Evolutionary conservation across 2,888 invertebrate genomes (phyloP).

Genomic region (Ernsta delagoae): DNA sequence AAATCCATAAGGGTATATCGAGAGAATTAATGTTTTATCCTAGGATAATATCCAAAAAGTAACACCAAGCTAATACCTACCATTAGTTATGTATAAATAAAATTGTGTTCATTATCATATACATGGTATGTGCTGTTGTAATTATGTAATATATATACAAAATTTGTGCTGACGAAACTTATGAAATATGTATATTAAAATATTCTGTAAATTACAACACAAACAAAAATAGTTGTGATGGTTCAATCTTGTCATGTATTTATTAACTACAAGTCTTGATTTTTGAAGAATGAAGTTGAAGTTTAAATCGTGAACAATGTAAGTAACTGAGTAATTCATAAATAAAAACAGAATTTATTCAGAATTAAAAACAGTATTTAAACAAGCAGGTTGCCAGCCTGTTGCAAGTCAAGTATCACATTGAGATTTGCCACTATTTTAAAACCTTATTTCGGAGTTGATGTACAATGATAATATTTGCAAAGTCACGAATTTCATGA

Average conservation of each 20-base stretch:
- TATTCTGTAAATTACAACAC: not conserved
- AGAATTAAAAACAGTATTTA: not conserved
- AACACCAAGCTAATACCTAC: constrained; percentile 22
- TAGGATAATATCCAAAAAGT: not conserved
- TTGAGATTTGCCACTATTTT: too few species aligned
- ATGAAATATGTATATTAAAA: constrained; percentile 21
- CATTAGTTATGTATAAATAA: constrained; percentile 30
- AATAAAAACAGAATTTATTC: constrained; percentile 8
- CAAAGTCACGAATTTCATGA: too few species aligned
- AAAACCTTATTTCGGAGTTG: too few species aligned
- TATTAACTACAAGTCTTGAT: too few species aligned
- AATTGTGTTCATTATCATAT: constrained; percentile 77
- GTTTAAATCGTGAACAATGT: too few species aligned
- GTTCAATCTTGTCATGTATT: too few species aligned
- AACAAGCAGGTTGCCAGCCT: not conserved
- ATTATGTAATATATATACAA: constrained; percentile 58
- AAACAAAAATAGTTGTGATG: too few species aligned
- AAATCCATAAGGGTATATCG: not conserved
- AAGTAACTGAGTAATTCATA: constrained; percentile 5
- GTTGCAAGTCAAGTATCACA: not conserved
- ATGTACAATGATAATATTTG: too few species aligned
- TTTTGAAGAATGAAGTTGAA: too few species aligned
- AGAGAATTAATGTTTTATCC: constrained; percentile 12
- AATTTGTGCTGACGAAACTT: constrained; percentile 43
- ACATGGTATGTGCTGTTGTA: constrained; percentile 64